Evolutionary conservation across 2,797 vertebrate species (phyloP), one percentile per base, ranked within the genome.

Genomic region (Gouania willdenowi): DNA sequence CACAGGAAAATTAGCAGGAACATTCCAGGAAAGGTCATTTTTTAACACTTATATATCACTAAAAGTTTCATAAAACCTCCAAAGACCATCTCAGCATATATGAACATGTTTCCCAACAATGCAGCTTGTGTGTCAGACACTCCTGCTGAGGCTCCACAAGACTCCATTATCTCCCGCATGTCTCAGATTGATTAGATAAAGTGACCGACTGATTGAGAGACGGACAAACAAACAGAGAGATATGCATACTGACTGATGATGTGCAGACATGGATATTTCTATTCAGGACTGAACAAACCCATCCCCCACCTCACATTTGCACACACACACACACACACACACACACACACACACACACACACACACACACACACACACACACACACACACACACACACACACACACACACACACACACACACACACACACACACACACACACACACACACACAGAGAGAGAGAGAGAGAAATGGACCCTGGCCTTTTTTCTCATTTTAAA

Each of bases 401-500:
- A n/a, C n/a, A n/a, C n/a, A n/a, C n/a, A n/a, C n/a, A n/a, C n/a
- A n/a, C n/a, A n/a, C n/a, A n/a, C n/a, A n/a, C n/a, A n/a, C n/a
- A n/a, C n/a, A n/a, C n/a, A n/a, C n/a, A n/a, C n/a, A n/a, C n/a
- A n/a, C n/a, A n/a, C n/a, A n/a, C n/a, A n/a, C n/a, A n/a, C n/a
- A n/a, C n/a, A n/a, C n/a, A n/a, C n/a, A n/a, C n/a, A n/a, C n/a
- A n/a, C n/a, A n/a, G n/a, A n/a, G n/a, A n/a, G n/a, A n/a, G n/a
- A n/a, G n/a, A n/a, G n/a, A n/a, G n/a, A n/a, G n/a, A n/a, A n/a
- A n/a, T n/a, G n/a, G n/a, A n/a, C 43, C 56, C 23, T 8, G 1
- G 42, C 50, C 35, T 20, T 53, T 55, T 32, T 73, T 81, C 57
- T 81, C 62, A 85, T 85, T 85, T 80, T 47, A 58, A 66, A 82